A percentile compares a stretch with the other conserved stretches of the same genome.
These are phyloP conservation scores for Hydrozoanthus gracilis DNA, from an alignment of 92 coral and sea anemone species.

Conservation along the genomic window DNA sequence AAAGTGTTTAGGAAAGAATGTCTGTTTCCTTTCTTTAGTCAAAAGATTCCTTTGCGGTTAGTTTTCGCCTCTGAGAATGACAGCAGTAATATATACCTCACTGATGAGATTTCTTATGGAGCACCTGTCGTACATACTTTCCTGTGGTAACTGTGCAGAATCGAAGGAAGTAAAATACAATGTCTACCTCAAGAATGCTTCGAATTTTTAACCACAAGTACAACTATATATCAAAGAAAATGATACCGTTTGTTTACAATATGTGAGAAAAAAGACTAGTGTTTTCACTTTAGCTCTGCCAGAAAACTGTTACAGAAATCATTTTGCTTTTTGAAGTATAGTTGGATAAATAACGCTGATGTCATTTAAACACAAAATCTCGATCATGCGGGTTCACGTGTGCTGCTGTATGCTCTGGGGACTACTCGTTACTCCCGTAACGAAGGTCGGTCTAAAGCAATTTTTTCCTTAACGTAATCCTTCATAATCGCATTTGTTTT, in stretches of 20 bases:
- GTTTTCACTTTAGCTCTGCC: not conserved
- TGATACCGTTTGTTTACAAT: not conserved
- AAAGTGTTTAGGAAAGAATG: not conserved
- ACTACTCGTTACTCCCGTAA: not conserved
- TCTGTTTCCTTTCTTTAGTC: not conserved
- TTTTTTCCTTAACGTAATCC: not conserved
- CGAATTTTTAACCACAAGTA: not conserved
- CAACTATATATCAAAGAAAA: not conserved
- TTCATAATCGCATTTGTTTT: slow-evolving; percentile 1
- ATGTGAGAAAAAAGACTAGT: not conserved
- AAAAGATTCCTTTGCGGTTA: slow-evolving; percentile 23
- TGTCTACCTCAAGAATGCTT: not conserved
- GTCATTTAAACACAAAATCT: not conserved
- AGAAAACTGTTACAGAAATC: too few relatives aligned
- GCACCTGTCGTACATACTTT: slow-evolving; percentile 19
- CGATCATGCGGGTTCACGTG: not conserved
- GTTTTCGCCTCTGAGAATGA: not conserved
- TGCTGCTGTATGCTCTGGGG: not conserved
- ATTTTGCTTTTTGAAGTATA: not conserved
- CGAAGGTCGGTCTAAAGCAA: not conserved
- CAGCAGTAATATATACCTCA: slow-evolving; percentile 3
- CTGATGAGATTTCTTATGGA: not conserved
- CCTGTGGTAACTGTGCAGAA: not conserved
- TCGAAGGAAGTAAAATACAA: not conserved
- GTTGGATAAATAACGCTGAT: not conserved